phyloP scores from a whole-genome alignment of 2,888 invertebrate genomes.

The Ochropleura plecta region DNA sequence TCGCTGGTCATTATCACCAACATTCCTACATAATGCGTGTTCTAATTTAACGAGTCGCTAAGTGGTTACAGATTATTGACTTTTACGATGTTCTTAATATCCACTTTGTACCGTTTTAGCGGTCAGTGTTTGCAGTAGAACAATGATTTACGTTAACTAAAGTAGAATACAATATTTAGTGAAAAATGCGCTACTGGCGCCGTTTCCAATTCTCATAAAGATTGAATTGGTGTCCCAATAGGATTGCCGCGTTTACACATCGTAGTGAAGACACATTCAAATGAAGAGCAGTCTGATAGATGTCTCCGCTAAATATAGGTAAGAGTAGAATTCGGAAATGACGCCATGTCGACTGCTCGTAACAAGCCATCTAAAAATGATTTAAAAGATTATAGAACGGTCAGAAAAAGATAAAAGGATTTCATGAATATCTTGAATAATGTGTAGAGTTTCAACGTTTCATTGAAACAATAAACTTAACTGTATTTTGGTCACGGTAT shows the following conservation, averaged over 20 bases:
- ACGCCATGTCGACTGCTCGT: constrained; percentile 22
- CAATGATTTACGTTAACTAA: constrained; percentile 4
- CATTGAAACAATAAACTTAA: constrained; percentile 10
- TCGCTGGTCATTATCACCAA: constrained; percentile 66
- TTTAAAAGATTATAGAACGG: constrained; percentile 5
- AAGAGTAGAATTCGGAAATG: constrained; percentile 46
- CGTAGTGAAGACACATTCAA: neutral
- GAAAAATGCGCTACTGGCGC: neutral
- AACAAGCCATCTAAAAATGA: constrained; percentile 7
- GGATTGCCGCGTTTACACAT: neutral
- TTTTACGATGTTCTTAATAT: constrained; percentile 28
- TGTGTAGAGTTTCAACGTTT: constrained; percentile 13
- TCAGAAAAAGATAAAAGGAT: neutral
- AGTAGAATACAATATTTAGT: neutral
- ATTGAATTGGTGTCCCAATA: neutral
- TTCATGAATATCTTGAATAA: neutral
- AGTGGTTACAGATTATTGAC: constrained; percentile 28
- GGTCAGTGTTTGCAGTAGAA: neutral
- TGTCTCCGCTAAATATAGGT: constrained; percentile 38
- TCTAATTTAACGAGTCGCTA: constrained; percentile 50
- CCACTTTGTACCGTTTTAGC: constrained; percentile 7
- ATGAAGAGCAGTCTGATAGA: constrained; percentile 20
- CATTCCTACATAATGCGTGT: constrained; percentile 55
- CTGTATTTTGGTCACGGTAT: neutral
- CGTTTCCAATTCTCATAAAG: neutral